Base-by-base conservation (phyloP, 2,113 vertebrate species). In the Nyctereutes procyonoides region DNA sequence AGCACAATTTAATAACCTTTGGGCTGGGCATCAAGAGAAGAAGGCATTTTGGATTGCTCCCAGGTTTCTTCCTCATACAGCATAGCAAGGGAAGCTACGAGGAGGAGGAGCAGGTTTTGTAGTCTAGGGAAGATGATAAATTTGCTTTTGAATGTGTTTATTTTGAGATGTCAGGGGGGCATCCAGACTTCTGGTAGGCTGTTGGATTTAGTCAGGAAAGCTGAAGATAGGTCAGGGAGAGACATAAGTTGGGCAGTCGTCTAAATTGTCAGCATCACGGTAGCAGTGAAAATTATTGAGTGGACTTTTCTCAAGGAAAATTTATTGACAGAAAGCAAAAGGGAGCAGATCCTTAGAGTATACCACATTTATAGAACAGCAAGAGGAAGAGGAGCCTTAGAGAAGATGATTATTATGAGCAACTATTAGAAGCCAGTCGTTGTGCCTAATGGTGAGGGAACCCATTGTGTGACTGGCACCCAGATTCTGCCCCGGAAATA, bases 1-100 rank as follows among this genome's bases (percentile, higher is more conserved):
- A 94, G 96, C 88, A 93, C 96, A 93, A 85, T 88, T 97, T 97
- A 97, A 98, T 98, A 95, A 97, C 92, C 84, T 93, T 88, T 82
- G 93, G 51, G 93, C 95, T 97, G 86, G 69, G 60, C 88, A 90
- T 94, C 43, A 11, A 90, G 90, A 93, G 94, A 53, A 92, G 69
- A 80, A 88, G 51, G 76, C 93, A 93, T 97, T 96, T 90, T 90
- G 63, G 84, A 97, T 97, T 95, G 91, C 81, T 94, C 96, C 97
- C 95, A 96, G 55, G 65, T 71, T 88, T 95, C 94, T 94, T 77
- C 88, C 60, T 95, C 85, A 24, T 17, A 97, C 93, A 90, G 65
- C 62, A 38, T 73, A 96, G 86, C 80, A 90, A 71, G 76, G 88
- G 87, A 94, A 94, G 53, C 35, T 56, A 19, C 53, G 76, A 92